Evolutionary conservation across 2,113 vertebrate genomes (phyloP), one percentile per base, ranked within the genome.

Genomic region (Cettia cetti): DNA sequence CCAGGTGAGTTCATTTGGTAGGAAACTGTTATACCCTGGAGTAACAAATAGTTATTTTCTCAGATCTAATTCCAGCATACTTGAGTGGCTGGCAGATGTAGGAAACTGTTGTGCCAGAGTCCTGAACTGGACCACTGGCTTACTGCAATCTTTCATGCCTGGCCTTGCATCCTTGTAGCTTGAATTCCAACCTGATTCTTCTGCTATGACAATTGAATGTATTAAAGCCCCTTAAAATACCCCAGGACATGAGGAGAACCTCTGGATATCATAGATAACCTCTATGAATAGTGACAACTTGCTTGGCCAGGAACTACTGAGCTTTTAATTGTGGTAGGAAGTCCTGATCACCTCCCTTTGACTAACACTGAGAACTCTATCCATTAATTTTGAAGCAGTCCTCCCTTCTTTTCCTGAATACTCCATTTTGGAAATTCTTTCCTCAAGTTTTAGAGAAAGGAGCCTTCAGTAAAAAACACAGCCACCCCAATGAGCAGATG

Each of bases 51-150:
- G 10, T 33, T 79, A 5, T 53, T 85, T 94, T 87, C 30, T 64
- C 19, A 14, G 13, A 37, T 26, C 28, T 49, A 52, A 37, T 92
- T 68, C 33, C 65, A 76, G 78, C 19, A 40, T 39, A 33, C 21
- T 37, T 24, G 39, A 47, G 33, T 61, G 0, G 0, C 30, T 40
- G 31, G 23, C 9, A 64, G 4, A 35, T 0, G 2, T 14, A 60
- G n/a, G 30, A 75, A 70, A n/a, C 9, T 40, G 0, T 47, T 23
- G 19, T 78, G n/a, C 33, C 22, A n/a, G 21, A 15, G 35, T 52
- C 39, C 40, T 2, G 8, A 82, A 40, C 40, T 60, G 40, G 35
- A 33, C 31, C 52, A 13, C 9, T 54, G 52, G 11, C 6, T 76
- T 82, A 28, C 74, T 85, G 59, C 31, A 30, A 22, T 42, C 15